phyloP scores from a whole-genome alignment of 2,113 vertebrate genomes.

The Scophthalmus maximus region DNA sequence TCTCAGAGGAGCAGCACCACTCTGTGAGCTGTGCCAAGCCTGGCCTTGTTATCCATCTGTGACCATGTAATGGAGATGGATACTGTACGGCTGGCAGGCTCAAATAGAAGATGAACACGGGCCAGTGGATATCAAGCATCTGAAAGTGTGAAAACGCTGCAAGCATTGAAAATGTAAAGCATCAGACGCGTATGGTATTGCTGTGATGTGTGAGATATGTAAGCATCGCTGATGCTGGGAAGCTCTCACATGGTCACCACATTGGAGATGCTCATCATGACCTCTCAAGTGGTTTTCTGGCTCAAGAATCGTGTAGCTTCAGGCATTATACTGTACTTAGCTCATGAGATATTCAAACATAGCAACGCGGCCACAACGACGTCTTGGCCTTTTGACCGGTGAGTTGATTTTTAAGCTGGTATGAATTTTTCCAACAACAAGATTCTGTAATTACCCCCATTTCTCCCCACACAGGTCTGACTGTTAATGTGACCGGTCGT shows the following conservation, averaged over 20 bases:
- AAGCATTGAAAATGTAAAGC: slow-evolving; percentile 51
- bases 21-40: slow-evolving; percentile 65
- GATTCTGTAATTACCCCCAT: no score
- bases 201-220: slow-evolving; percentile 22
- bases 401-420: no score
- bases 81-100: slow-evolving; percentile 62
- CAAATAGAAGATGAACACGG: slow-evolving; percentile 46
- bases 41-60: slow-evolving; percentile 74
- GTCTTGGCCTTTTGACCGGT: no score
- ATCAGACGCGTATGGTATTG: background rate
- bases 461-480: no score
- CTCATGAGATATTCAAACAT: no score
- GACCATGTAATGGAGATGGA: slow-evolving; percentile 72
- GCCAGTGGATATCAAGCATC: slow-evolving; percentile 56
- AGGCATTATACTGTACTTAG: background rate
- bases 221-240: background rate
- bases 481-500: no score
- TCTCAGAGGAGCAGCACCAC: slow-evolving; percentile 63
- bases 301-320: background rate
- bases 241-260: background rate
- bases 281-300: background rate
- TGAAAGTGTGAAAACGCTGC: slow-evolving; percentile 45
- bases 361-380: no score
- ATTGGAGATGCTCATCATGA: slow-evolving; percentile 2
- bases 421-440: no score